Conservation (phyloP, 2,888 invertebrate genomes). For the Epicampocera succincta region DNA sequence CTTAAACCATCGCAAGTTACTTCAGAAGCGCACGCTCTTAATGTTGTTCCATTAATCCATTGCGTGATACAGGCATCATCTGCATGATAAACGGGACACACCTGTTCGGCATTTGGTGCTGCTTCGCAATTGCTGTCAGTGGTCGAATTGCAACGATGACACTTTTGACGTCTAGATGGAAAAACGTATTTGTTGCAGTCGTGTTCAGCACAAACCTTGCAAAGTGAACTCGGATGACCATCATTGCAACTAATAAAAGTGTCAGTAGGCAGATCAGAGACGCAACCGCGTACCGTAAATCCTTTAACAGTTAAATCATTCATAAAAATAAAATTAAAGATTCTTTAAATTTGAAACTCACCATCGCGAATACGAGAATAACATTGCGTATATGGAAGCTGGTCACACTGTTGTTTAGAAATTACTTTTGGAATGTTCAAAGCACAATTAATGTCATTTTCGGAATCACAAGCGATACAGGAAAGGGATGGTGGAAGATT, state of each 20-base stretch:
- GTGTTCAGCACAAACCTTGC: conserved; percentile 68
- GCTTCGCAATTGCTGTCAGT: conserved; percentile 67
- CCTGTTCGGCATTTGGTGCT: conserved; percentile 43
- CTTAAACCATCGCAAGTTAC: conserved; percentile 64
- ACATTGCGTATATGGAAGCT: conserved; percentile 71
- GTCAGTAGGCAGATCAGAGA: conserved; percentile 58
- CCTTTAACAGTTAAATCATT: conserved; percentile 57
- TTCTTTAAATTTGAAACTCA: conserved; percentile 46
- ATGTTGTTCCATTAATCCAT: conserved; percentile 65
- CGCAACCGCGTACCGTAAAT: conserved; percentile 72
- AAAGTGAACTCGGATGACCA: conserved; percentile 54
- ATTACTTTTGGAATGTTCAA: conserved; percentile 42
- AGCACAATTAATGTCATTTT: conserved; percentile 70
- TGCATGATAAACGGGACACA: conserved; percentile 69
- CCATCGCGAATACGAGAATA: conserved; percentile 69
- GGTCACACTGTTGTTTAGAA: conserved; percentile 52
- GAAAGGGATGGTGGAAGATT: conserved; percentile 68
- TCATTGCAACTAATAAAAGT: conserved; percentile 67
- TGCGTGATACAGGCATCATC: conserved; percentile 71
- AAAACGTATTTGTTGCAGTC: conserved; percentile 69
- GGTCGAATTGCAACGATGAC: conserved; percentile 71
- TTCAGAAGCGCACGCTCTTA: conserved; percentile 72
- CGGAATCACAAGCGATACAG: conserved; percentile 72
- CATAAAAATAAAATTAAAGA: not conserved
- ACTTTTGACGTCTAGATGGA: conserved; percentile 69